phyloP scores from a whole-genome alignment of 1,140 invertebrate species.

The Chironomus striatipennis region DNA sequence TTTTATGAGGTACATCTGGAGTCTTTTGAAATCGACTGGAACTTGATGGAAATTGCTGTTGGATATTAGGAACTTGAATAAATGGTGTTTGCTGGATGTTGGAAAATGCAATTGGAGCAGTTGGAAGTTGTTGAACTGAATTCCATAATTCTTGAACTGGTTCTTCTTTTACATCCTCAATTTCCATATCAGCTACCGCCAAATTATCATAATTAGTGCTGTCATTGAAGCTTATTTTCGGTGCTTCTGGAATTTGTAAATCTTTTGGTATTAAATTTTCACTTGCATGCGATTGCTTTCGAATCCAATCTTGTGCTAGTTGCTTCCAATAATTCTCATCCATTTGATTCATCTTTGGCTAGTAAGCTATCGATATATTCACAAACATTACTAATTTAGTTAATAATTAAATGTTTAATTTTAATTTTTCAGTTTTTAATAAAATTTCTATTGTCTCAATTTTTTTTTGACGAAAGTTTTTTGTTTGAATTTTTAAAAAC shows the following conservation, averaged over 20 bases:
- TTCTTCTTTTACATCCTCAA: neutral
- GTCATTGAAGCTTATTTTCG: neutral
- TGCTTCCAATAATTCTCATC: neutral
- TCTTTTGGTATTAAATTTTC: neutral
- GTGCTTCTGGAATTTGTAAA: neutral
- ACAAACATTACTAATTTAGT: too few relatives aligned
- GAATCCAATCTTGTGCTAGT: neutral
- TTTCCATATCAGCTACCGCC: constrained; percentile 4
- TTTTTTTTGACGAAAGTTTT: too few relatives aligned
- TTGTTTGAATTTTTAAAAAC: too few relatives aligned
- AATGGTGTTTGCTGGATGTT: neutral
- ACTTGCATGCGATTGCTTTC: neutral
- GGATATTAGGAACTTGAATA: neutral
- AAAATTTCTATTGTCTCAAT: too few relatives aligned
- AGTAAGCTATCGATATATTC: too few relatives aligned
- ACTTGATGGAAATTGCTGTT: neutral
- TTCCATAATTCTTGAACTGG: neutral
- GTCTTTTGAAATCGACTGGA: neutral
- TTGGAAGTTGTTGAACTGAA: too few relatives aligned
- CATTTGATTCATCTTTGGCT: constrained; percentile 4
- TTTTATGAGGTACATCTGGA: neutral
- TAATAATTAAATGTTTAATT: too few relatives aligned
- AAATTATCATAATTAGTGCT: neutral
- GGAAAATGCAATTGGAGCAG: too few relatives aligned
- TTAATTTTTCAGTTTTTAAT: too few relatives aligned